phyloP scores from a whole-genome alignment of 2,797 vertebrate genomes.

The Rhinophrynus dorsalis region DNA sequence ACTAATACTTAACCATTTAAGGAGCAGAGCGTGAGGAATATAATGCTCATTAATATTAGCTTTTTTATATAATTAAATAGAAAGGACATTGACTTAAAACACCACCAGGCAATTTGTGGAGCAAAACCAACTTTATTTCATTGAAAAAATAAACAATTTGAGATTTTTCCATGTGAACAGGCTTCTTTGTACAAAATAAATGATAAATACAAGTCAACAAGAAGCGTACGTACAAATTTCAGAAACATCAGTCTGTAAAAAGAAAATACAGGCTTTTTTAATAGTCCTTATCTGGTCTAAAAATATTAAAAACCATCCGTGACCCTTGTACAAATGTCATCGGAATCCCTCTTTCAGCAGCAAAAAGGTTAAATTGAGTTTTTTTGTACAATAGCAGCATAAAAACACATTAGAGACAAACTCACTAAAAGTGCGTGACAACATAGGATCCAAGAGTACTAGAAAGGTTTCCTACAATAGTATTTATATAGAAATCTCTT shows the following conservation, averaged over 20 bases:
- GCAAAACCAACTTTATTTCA: conserved; percentile 36
- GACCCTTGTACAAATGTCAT: not conserved
- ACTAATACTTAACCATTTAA: no score
- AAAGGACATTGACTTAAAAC: no score
- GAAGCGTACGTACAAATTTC: conserved; percentile 13
- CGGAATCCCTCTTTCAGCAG: conserved; percentile 3
- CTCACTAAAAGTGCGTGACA: conserved; percentile 37
- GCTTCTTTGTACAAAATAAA: conserved; percentile 28
- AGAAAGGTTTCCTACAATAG: conserved; percentile 7
- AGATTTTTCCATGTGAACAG: conserved; percentile 5
- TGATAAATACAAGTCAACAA: conserved; percentile 20
- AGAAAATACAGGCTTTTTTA: not conserved
- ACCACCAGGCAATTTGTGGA: no score
- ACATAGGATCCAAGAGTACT: conserved; percentile 4
- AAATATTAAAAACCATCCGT: conserved; percentile 5
- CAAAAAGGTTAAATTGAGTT: not conserved
- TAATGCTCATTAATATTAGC: no score
- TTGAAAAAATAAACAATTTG: conserved; percentile 45
- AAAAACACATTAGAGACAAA: not conserved
- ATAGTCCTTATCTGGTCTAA: not conserved
- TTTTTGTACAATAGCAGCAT: conserved; percentile 19
- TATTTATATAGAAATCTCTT: conserved; percentile 16
- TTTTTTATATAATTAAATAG: no score
- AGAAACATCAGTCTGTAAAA: conserved; percentile 3
- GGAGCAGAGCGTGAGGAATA: no score